These are phyloP conservation scores for Quadroppia sp. DNA, from an alignment of 2,888 invertebrate species.

Conservation along the genomic window DNA sequence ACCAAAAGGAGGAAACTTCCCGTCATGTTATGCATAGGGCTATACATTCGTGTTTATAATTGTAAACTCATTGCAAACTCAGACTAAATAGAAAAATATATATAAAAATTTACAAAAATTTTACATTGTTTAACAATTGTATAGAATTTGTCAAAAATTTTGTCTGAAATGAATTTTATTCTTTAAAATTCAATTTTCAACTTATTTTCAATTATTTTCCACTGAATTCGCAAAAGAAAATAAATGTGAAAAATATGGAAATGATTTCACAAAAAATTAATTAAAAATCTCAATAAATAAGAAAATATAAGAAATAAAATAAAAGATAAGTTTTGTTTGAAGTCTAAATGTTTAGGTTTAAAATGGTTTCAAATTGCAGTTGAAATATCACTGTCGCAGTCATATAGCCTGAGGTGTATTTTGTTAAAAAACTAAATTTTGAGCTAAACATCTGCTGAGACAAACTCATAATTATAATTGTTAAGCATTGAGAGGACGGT, in stretches of 20 bases:
- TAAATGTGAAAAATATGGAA: constrained; percentile 18
- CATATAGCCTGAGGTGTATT: constrained; percentile 17
- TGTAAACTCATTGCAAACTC: too few relatives aligned
- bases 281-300: not conserved
- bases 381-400: constrained; percentile 4
- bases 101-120: too few relatives aligned
- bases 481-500: not conserved
- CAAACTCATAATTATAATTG: constrained; percentile 33
- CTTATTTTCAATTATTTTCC: too few relatives aligned
- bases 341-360: constrained; percentile 9
- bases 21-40: not conserved
- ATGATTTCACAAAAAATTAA: constrained; percentile 1
- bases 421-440: constrained; percentile 15
- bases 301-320: not conserved
- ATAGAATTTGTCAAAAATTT: too few relatives aligned
- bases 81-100: too few relatives aligned
- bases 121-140: too few relatives aligned
- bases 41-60: not conserved
- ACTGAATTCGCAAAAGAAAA: not conserved
- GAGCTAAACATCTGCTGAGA: constrained; percentile 29
- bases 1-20: not conserved
- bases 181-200: too few relatives aligned
- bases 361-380: constrained; percentile 21
- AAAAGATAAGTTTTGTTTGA: not conserved
- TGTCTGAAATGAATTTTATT: too few relatives aligned